Percentiles rank a stretch among this genome's conserved stretches.
Evolutionary conservation across 2,888 invertebrate genomes (phyloP).

Genomic region (Melanophora roralis): DNA sequence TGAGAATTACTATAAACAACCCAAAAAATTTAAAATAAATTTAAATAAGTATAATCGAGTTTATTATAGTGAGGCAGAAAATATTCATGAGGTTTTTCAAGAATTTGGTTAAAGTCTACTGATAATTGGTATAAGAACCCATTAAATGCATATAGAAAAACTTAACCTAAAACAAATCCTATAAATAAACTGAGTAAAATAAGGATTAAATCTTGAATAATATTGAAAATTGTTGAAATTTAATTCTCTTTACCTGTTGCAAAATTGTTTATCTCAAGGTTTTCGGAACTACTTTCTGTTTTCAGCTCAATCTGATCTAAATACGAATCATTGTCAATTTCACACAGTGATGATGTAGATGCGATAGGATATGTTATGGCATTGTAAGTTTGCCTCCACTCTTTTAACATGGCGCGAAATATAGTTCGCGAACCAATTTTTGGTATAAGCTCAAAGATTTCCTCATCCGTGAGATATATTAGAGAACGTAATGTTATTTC

Average conservation of each 20-base stretch:
- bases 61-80: no score
- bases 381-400: conserved; percentile 61
- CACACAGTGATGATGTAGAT: conserved; percentile 31
- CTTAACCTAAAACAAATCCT: no score
- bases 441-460: conserved; percentile 66
- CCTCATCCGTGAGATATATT: conserved; percentile 64
- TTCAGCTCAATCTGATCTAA: conserved; percentile 55
- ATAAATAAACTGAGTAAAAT: no score
- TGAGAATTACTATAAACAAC: no score
- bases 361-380: background rate
- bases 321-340: conserved; percentile 42
- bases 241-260: background rate
- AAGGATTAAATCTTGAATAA: no score
- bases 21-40: no score
- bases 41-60: no score
- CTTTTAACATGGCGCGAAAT: conserved; percentile 64
- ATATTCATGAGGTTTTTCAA: no score
- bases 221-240: no score
- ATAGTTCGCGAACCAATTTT: conserved; percentile 67
- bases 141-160: no score
- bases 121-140: no score
- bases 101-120: no score
- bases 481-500: conserved; percentile 64
- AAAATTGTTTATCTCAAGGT: background rate
- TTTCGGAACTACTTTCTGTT: conserved; percentile 42